Evolutionary conservation across 2,797 vertebrate species (phyloP).

Genomic region (Chrysocyon brachyurus): DNA sequence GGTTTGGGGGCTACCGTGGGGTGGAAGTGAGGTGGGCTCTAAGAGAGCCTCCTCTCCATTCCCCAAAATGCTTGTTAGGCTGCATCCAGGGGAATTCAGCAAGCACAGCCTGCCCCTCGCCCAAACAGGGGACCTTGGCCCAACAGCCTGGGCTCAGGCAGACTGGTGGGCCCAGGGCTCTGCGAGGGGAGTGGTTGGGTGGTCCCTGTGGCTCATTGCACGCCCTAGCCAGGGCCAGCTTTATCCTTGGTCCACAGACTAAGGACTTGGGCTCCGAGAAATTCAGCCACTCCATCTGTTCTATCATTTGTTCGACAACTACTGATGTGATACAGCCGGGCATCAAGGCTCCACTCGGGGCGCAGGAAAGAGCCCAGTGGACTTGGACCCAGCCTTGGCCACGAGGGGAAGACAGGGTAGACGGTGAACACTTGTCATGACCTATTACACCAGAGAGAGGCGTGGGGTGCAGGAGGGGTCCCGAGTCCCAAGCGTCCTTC

Average conservation of each 20-base stretch:
- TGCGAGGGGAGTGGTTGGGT: neutral
- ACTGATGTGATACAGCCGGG: rapidly evolving
- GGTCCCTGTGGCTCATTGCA: neutral
- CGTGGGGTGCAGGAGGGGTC: rapidly evolving
- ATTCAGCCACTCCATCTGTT: rapidly evolving
- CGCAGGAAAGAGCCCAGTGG: neutral
- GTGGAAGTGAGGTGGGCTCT: neutral
- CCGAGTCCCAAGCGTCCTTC: neutral
- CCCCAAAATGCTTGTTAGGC: neutral
- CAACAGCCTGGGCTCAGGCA: rapidly evolving
- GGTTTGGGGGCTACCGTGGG: too few relatives aligned
- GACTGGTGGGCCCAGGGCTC: rapidly evolving
- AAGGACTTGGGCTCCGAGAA: neutral
- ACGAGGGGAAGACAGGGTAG: neutral
- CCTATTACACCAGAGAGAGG: neutral
- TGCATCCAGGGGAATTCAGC: neutral
- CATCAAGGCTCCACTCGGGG: neutral
- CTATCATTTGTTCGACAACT: neutral
- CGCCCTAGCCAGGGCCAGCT: rapidly evolving
- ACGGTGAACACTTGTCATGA: neutral
- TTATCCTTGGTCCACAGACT: neutral
- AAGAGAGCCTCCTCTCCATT: neutral
- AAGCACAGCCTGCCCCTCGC: rapidly evolving
- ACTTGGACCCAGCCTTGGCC: neutral
- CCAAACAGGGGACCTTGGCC: rapidly evolving